These are phyloP conservation scores for Erpornis zantholeuca DNA, from an alignment of 2,113 vertebrate genomes.

Conservation along the genomic window DNA sequence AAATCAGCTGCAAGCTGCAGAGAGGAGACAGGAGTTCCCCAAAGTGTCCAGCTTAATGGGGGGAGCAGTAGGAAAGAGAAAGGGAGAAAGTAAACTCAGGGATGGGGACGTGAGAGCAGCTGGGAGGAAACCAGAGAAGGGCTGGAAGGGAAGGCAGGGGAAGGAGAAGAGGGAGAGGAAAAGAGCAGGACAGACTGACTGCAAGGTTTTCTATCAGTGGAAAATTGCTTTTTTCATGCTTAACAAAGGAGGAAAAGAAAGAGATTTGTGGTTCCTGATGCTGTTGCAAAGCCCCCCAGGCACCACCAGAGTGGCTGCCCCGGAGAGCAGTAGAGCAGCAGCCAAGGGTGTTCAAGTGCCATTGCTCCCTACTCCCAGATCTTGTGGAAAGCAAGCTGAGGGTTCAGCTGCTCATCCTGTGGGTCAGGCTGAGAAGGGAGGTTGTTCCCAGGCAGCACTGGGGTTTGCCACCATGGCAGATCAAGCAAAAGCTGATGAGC, in stretches of 20 bases:
- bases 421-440: background rate
- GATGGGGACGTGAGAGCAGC: background rate
- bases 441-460: background rate
- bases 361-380: rapidly evolving
- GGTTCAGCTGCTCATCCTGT: background rate
- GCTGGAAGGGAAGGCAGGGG: background rate
- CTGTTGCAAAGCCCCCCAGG: background rate
- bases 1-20: constrained; percentile 13
- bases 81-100: background rate
- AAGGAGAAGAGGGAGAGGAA: background rate
- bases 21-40: constrained; percentile 33
- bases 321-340: background rate
- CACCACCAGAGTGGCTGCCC: background rate
- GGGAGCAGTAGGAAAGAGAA: background rate
- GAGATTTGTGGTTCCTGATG: background rate
- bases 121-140: background rate
- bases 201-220: background rate
- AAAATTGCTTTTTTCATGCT: background rate
- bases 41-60: background rate
- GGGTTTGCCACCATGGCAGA: background rate
- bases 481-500: background rate
- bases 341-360: background rate
- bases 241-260: background rate
- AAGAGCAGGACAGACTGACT: background rate
- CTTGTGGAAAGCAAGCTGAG: background rate